Percentiles rank a stretch among this genome's conserved stretches.
phyloP scores from a whole-genome alignment of 2,888 invertebrate genomes.

The Aphrophora alni region DNA sequence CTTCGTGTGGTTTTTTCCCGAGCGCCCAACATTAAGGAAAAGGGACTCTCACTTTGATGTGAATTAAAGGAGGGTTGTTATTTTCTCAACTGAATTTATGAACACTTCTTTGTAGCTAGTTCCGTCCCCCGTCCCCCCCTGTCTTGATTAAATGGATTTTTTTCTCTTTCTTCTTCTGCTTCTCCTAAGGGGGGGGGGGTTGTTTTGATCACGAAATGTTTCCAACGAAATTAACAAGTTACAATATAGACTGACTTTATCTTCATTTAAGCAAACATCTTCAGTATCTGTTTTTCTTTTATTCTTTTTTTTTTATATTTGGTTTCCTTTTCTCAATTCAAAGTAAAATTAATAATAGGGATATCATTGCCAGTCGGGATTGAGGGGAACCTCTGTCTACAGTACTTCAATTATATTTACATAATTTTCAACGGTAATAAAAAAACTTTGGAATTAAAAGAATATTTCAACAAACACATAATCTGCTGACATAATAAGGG shows the following conservation, averaged over 20 bases:
- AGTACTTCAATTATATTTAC: too few species aligned
- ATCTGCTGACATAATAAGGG: too few species aligned
- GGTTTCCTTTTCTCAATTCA: neutral
- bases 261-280: neutral
- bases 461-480: too few species aligned
- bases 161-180: neutral
- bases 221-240: constrained; percentile 2
- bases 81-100: constrained; percentile 9
- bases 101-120: constrained; percentile 5
- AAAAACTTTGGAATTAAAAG: too few species aligned
- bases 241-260: neutral
- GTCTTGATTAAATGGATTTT: constrained; percentile 4
- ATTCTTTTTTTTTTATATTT: neutral
- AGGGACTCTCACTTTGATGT: neutral
- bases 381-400: too few species aligned
- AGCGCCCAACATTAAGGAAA: neutral
- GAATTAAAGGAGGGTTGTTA: constrained; percentile 6
- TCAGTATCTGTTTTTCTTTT: neutral
- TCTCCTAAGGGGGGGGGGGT: neutral
- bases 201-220: constrained; percentile 6
- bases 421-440: too few species aligned
- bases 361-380: too few species aligned
- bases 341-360: constrained; percentile 6
- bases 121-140: neutral
- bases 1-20: neutral